Evolutionary conservation across 1,140 invertebrate species (phyloP), one percentile per base, ranked within the genome.

Genomic region (Brachionus asplanchnoidis): DNA sequence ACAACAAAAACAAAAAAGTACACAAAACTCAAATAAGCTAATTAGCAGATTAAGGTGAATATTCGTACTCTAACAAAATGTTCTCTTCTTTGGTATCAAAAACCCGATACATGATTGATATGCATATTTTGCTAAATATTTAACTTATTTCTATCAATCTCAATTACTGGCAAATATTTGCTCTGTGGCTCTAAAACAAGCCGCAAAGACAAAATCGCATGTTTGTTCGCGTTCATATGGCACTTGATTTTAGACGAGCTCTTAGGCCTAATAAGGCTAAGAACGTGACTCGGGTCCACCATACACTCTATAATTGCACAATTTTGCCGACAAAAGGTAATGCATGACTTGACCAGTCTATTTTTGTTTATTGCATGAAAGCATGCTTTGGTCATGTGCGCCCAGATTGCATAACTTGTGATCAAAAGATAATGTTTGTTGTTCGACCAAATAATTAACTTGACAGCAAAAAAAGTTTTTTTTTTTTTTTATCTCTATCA

Each of bases 81-180:
- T 42, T 73, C 68, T 60, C 17, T 60, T 60, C 17, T 20, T 60
- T 60, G 53, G 53, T 60, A 60, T 60, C 53, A 60, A 60, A 73
- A 73, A 73, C 17, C 68, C 68, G 68, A 73, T 42, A 73, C 68
- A 73, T 73, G 68, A 73, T 73, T 73, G 68, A 73, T 73, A 73
- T 73, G 68, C 68, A 73, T 73, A 40, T 73, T 73, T 73, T 32
- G 26, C 66, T 73, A 73, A 40, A 73, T 73, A 73, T 73, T 73
- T 73, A 42, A 23, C 28, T 73, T 42, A 73, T 36, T 42, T 73
- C 68, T 73, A 73, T 73, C 68, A 73, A 73, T 73, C 26, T 68
- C 26, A 68, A 68, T 32, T 42, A 42, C 36, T 40, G 42, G n/a
- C 68, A 73, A 73, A 73, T 73, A 73, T 73, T 73, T 73, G 36